These are phyloP conservation scores for Micrastur ruficollis DNA, from an alignment of 2,797 vertebrate genomes.

Conservation along the genomic window DNA sequence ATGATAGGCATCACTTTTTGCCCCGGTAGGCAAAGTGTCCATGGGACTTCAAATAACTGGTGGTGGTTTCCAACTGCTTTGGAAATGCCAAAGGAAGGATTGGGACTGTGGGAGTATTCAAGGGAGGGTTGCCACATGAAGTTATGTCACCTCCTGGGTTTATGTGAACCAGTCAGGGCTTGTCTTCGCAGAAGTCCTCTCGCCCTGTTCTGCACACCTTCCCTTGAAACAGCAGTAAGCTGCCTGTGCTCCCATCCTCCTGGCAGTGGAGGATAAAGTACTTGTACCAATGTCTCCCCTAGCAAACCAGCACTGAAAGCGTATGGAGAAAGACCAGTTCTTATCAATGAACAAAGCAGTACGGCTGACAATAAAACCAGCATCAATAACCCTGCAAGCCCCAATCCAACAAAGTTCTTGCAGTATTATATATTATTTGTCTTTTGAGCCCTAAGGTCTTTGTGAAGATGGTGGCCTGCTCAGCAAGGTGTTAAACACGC, in stretches of 20 bases:
- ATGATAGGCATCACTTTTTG: not conserved
- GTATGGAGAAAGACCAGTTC: not conserved
- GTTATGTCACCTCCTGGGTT: not conserved
- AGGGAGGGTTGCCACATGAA: not conserved
- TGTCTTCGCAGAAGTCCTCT: not conserved
- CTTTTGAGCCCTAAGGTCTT: not conserved
- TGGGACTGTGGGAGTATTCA: not conserved
- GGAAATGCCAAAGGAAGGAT: not conserved
- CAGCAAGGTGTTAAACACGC: not conserved
- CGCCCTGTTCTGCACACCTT: not conserved
- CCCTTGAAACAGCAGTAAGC: not conserved
- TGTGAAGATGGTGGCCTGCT: not conserved
- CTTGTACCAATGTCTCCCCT: not conserved
- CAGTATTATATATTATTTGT: not conserved
- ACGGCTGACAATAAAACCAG: not conserved
- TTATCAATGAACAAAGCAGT: not conserved
- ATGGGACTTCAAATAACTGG: not conserved
- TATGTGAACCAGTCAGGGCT: not conserved
- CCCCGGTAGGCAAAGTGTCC: not conserved
- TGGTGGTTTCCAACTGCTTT: not conserved
- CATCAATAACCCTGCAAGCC: not conserved
- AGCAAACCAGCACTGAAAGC: not conserved
- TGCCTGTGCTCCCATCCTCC: not conserved
- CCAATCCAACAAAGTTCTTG: not conserved
- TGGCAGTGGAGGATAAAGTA: not conserved